A percentile compares a stretch with the other conserved stretches of the same genome.
Evolutionary conservation across 2,113 vertebrate genomes (phyloP).

Genomic region (Capricornis sumatraensis): DNA sequence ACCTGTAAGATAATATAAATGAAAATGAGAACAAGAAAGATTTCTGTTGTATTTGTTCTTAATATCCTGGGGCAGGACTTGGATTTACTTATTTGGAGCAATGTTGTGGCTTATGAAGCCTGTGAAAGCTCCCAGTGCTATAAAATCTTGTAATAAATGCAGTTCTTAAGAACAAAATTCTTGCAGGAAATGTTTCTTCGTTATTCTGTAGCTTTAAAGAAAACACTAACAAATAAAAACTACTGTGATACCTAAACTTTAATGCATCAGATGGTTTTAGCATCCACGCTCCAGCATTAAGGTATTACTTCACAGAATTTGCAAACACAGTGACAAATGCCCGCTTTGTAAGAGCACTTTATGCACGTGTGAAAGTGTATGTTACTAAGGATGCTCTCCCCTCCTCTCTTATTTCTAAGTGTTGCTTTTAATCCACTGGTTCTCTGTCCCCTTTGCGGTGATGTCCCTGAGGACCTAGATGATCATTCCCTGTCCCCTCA

Average conservation of each 20-base stretch:
- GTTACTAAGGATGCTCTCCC: background rate
- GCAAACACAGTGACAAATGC: no score
- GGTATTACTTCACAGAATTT: background rate
- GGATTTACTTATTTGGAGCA: background rate
- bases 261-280: background rate
- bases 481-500: background rate
- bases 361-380: background rate
- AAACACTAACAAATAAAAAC: background rate
- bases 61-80: background rate
- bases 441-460: accelerated
- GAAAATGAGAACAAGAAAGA: background rate
- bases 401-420: background rate
- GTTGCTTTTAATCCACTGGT: background rate
- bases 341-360: background rate
- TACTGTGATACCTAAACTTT: background rate
- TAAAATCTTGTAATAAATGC: background rate
- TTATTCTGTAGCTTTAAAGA: background rate
- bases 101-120: background rate
- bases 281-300: accelerated
- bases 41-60: background rate
- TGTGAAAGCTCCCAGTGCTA: background rate
- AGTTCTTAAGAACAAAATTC: background rate
- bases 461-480: background rate
- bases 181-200: background rate
- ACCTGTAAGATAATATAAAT: background rate